Base-by-base conservation (phyloP, 2,113 vertebrate species). In the Tenrec ecaudatus region DNA sequence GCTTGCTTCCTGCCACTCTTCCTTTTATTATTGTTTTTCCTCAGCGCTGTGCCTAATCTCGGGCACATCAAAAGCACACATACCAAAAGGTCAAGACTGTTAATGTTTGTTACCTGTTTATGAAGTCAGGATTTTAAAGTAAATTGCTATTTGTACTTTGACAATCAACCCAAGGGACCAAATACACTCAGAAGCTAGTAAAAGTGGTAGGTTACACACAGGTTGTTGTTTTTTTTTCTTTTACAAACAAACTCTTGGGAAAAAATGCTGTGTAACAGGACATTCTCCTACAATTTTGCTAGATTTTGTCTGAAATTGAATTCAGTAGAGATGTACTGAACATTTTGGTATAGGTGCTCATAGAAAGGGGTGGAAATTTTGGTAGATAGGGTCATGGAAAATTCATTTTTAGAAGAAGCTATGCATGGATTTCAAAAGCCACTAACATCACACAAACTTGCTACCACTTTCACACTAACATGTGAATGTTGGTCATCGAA, bases 41-140 rank as follows among this genome's bases (percentile, higher is more conserved):
- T 89, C 78, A 69, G 69, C 22, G 86, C 66, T 64, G 69, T 75
- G 27, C 33, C 89, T 94, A 80, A 77, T 85, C 94, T 71, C 33
- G 8, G 57, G 60, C 62, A 38, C 81, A 76, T 75, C 77, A 83
- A 75, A 89, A 25, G 78, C 69, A 89, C 78, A 91, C 89, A 87
- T 82, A 81, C 75, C 64, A 33, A 71, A 73, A 92, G 95, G 31
- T 43, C 66, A 77, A 66, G 77, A 11, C n/a, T 64, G 64, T 64
- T 86, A 73, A 92, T 53, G 92, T 71, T 84, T 81, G 83, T 47
- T 68, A 58, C 23, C 29, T 6, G 23, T 75, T 79, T 47, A 71
- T 53, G 77, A 86, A 80, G 25, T 53, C 69, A 62, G 17, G 9
- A 38, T 79, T 88, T 87, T 64, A 82, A 89, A 93, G 58, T 71